Evolutionary conservation across 2,797 vertebrate genomes (phyloP), one percentile per base, ranked within the genome.

Genomic region (Denticeps clupeoides): DNA sequence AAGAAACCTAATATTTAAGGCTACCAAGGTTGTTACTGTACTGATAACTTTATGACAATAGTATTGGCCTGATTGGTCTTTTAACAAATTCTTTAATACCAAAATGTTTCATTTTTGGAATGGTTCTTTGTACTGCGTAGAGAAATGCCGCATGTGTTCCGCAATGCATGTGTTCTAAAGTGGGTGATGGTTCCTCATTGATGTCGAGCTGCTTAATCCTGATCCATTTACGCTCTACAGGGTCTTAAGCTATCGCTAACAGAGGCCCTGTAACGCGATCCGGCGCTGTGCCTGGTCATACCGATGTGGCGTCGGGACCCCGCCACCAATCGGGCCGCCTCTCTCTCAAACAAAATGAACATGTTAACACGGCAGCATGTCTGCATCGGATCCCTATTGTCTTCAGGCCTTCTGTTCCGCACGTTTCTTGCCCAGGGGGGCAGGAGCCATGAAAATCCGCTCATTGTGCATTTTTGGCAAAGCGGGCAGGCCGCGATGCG

Each of bases 401-500:
- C 22, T 56, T 33, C 18, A 27, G 44, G 47, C 35, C 47, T 65
- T 62, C 47, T 61, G 35, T 60, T 49, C 47, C 45, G 22, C 62
- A 55, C 52, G 55, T 35, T 29, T 59, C 56, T 42, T 53, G 49
- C 63, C 64, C 53, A 47, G 24, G 54, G 47, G 50, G 66, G 47
- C 55, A 53, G 57, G 5, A 65, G 65, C 67, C 64, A 63, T 59
- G 54, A 65, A 73, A 56, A 58, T n/a, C 49, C 57, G 47, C 60
- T 65, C 56, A 63, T 56, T 68, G 49, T 42, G 50, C 56, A 21
- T 58, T 67, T 71, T 70, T n/a, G n/a, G 51, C 55, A 62, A 62
- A 58, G 56, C 47, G 15, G 53, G 49, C 58, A 63, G 41, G 49
- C 62, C 54, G 41, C 55, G 65, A 69, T 63, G 72, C 42, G 45